phyloP scores from a whole-genome alignment of 2,113 vertebrate genomes.

The Strigops habroptila region DNA sequence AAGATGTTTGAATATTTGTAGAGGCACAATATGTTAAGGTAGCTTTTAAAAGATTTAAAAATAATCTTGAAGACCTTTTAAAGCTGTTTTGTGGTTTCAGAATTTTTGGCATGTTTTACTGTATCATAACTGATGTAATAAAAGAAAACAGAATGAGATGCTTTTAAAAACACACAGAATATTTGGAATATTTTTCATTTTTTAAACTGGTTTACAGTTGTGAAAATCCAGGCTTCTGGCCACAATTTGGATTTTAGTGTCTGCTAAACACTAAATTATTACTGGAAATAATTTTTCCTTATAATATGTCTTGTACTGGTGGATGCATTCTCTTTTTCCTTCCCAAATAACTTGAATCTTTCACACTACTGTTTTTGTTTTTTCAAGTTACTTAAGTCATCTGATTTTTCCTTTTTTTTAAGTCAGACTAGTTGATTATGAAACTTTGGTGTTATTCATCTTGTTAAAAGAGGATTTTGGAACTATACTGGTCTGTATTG shows the following conservation, averaged over 20 bases:
- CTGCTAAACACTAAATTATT: background rate
- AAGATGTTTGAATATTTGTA: background rate
- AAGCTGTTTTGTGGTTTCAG: constrained; percentile 28
- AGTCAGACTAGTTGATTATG: background rate
- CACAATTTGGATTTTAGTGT: background rate
- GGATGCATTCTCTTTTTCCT: background rate
- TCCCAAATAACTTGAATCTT: background rate
- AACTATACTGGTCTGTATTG: background rate
- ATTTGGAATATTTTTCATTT: constrained; percentile 50
- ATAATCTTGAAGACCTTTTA: background rate
- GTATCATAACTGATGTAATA: constrained; percentile 5
- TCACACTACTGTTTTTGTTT: background rate
- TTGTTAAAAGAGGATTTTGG: background rate
- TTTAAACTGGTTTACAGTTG: constrained; percentile 23
- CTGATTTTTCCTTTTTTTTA: background rate
- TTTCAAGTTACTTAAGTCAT: background rate
- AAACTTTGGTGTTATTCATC: background rate
- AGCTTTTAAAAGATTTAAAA: constrained; percentile 6
- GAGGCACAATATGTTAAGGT: background rate
- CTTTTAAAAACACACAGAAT: constrained; percentile 45
- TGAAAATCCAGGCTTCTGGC: constrained; percentile 5
- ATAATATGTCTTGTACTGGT: background rate
- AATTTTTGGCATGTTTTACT: constrained; percentile 1
- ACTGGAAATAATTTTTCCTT: constrained; percentile 29
- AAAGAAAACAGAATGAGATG: constrained; percentile 32